Evolutionary conservation across 2,113 vertebrate genomes (phyloP).

Genomic region (Atrichornis clamosus): DNA sequence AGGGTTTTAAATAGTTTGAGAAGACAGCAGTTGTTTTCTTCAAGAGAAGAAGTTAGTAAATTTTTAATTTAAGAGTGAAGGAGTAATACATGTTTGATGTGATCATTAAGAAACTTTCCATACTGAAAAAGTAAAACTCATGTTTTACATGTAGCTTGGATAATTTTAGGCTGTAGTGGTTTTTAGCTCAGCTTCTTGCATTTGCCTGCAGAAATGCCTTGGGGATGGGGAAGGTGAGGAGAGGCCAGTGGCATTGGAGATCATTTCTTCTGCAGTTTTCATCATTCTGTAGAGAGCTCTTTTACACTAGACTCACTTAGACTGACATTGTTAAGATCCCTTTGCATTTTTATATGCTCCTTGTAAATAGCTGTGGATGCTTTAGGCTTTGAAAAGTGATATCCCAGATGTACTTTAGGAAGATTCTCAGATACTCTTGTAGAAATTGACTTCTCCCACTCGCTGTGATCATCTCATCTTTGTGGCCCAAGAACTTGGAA

Average conservation of each 20-base stretch:
- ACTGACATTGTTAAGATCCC: neutral
- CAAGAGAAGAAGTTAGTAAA: constrained; percentile 15
- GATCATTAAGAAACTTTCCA: constrained; percentile 42
- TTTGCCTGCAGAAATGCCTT: neutral
- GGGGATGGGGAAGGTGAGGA: neutral
- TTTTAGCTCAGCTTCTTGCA: neutral
- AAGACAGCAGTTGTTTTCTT: constrained; percentile 48
- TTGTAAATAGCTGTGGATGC: neutral
- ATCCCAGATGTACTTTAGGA: neutral
- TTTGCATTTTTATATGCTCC: neutral
- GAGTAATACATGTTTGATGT: constrained; percentile 19
- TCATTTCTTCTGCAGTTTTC: neutral
- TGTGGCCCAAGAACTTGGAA: neutral
- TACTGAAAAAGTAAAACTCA: constrained; percentile 6
- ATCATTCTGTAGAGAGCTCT: neutral
- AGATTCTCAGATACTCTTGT: neutral
- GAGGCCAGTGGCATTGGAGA: neutral
- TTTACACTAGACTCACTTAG: neutral
- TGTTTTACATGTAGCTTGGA: neutral
- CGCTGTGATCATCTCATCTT: neutral
- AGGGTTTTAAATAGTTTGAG: constrained; percentile 46
- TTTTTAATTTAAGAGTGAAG: constrained; percentile 28
- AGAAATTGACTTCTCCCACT: neutral
- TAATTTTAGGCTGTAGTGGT: constrained; percentile 13
- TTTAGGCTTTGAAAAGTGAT: neutral